Evolutionary conservation across 2,888 invertebrate genomes (phyloP), one percentile per base, ranked within the genome.

Genomic region (Amorpha juglandis): DNA sequence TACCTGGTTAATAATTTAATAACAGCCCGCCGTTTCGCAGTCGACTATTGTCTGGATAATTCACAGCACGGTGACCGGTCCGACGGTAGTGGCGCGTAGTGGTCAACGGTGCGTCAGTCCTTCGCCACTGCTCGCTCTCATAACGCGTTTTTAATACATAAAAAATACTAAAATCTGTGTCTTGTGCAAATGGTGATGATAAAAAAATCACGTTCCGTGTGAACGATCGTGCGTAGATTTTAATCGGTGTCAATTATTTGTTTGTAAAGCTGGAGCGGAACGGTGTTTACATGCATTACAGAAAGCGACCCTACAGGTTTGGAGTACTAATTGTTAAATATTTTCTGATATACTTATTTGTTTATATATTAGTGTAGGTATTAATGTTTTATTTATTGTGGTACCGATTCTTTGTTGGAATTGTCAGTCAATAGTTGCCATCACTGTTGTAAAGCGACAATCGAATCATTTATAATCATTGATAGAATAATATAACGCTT

Each of bases 211-310:
- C 77, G 73, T 78, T 78, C 71, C 74, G 72, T 78, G 80, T 78
- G 79, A 82, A 74, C 77, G 78, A 73, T 79, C 76, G 72, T 73
- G 71, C 69, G 76, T 78, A 75, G 68, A 71, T 80, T 80, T 77
- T 76, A 76, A 82, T 76, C 66, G 69, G 78, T 78, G 79, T n/a
- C 72, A 75, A 75, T 81, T 76, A 78, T 83, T 87, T 79, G 75
- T 82, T 86, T 80, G 89, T 81, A 87, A 92, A 91, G 86, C 93
- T 93, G 93, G 93, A 93, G 92, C 91, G 89, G 74, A 88, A 92
- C 86, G 87, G 87, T 83, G 82, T 87, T 86, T 87, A 91, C 90
- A 93, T 93, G 93, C 92, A 93, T 92, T 92, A 93, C 91, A 90
- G 92, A 87, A 93, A 92, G 86, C 91, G 92, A 76, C 92, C 93